Conservation (phyloP, 2,113 vertebrate genomes). For the Gadus chalcogrammus region DNA sequence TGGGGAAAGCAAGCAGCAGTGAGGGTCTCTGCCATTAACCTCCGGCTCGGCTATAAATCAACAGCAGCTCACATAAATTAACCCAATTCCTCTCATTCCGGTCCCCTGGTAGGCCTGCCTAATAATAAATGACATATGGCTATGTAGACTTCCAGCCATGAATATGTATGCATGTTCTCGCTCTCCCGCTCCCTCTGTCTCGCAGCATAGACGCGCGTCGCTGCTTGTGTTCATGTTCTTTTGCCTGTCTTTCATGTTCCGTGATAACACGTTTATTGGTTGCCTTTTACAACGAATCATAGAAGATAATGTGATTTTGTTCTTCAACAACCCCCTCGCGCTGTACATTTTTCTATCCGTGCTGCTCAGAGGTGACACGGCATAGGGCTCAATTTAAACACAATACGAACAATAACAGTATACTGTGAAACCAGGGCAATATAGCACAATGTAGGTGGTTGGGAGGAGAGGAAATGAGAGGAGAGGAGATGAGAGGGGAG, state of each 20-base stretch:
- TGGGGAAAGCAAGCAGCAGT: slow-evolving; percentile 78
- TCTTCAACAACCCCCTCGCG: slow-evolving; percentile 35
- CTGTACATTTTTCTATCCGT: slow-evolving; percentile 41
- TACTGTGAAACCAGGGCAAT: background rate
- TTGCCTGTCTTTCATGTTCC: too few relatives aligned
- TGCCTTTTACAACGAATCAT: slow-evolving; percentile 49
- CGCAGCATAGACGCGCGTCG: slow-evolving; percentile 4
- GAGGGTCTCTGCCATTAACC: slow-evolving; percentile 85
- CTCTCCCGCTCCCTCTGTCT: background rate
- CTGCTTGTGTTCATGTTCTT: background rate
- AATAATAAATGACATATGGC: slow-evolving; percentile 55
- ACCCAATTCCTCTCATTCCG: slow-evolving; percentile 66
- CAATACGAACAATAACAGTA: background rate
- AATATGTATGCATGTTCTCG: background rate
- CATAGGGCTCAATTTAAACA: background rate
- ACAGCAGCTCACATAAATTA: slow-evolving; percentile 78
- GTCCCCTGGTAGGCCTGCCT: slow-evolving; percentile 31
- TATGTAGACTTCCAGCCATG: background rate
- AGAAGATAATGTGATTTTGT: slow-evolving; percentile 44
- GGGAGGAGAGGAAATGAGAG: background rate
- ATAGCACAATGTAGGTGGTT: too few relatives aligned
- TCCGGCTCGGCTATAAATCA: slow-evolving; percentile 84
- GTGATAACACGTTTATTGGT: slow-evolving; percentile 41
- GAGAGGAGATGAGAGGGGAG: background rate
- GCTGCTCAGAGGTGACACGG: slow-evolving; percentile 40